These are phyloP conservation scores for Pogonophryne albipinna DNA, from an alignment of 2,797 vertebrate genomes.

Conservation along the genomic window DNA sequence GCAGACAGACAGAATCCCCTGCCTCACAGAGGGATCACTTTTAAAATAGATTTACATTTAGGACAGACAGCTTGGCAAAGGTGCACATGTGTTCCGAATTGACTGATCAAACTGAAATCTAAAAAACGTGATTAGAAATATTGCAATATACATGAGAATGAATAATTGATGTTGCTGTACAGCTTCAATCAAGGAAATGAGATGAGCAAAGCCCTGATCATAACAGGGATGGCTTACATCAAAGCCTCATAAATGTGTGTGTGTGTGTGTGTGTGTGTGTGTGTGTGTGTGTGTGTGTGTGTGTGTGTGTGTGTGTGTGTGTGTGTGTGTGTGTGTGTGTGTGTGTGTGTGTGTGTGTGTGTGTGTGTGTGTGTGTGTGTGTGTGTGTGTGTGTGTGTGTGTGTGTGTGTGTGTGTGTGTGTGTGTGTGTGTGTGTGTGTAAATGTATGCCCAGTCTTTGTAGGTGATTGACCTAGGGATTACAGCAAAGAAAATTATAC, in stretches of 20 bases:
- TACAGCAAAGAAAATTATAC: slow-evolving; percentile 62
- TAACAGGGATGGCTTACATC: slow-evolving; percentile 82
- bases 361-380: slow-evolving; percentile 75
- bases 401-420: slow-evolving; percentile 77
- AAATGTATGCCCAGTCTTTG: slow-evolving; percentile 60
- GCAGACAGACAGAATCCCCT: slow-evolving; percentile 40
- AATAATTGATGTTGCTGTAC: slow-evolving; percentile 91
- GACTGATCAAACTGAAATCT: slow-evolving; percentile 77
- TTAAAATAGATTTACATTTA: slow-evolving; percentile 43
- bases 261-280: slow-evolving; percentile 59
- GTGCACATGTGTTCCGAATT: slow-evolving; percentile 71
- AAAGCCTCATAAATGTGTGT: slow-evolving; percentile 84
- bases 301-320: background rate
- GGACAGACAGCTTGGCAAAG: slow-evolving; percentile 65
- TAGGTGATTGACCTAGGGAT: slow-evolving; percentile 66
- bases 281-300: background rate
- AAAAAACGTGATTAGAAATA: slow-evolving; percentile 83
- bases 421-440: background rate
- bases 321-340: background rate
- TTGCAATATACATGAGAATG: slow-evolving; percentile 91
- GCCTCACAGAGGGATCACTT: slow-evolving; percentile 34
- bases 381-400: slow-evolving; percentile 77
- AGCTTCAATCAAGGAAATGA: slow-evolving; percentile 92
- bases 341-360: background rate
- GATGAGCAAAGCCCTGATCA: slow-evolving; percentile 86